Evolutionary conservation across 2,797 vertebrate species (phyloP), one percentile per base, ranked within the genome.

Genomic region (Serranus cabrilla): DNA sequence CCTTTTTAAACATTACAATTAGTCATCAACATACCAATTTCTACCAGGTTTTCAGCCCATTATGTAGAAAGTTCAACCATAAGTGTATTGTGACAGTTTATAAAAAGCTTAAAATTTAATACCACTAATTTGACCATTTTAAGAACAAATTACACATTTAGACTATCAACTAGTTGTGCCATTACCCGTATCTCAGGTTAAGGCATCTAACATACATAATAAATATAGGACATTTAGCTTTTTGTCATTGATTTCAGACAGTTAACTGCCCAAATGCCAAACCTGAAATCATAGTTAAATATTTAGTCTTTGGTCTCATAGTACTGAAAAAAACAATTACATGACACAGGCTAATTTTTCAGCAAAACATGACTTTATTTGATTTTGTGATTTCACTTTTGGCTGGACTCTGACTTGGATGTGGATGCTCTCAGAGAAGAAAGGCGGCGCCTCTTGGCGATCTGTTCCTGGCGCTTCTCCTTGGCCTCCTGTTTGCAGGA

Each of bases 371-470:
- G 69, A 74, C 46, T 92, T 93, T 90, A 94, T 92, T 93, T 82
- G 17, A 83, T 9, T 91, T 86, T 70, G 58, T 82, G 83, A 89
- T 89, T 94, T 96, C 90, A 99, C 95, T 99, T 99, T 88, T 99
- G 97, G 95, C 98, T 99, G 83, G 98, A 98, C 92, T 99, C 98
- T 34, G 98, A 99, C 79, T 99, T 99, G 71, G 98, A 99, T 89
- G 96, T 96, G 81, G 98, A 99, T 83, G 98, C 98, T 84, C 98
- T 97, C 89, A 99, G 93, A 47, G 98, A 99, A 64, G 98, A 99
- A 78, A 99, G 97, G 63, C 98, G 96, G 27, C 98, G 97, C 58
- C 98, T 96, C 96, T 99, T 99, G 3, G 98, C 97, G 7, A 99
- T 99, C 94, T 99, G 96, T 93, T 99, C 98, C 93, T 99, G 97